Base-by-base conservation (phyloP, 2,797 vertebrate species). In the Amniataba percoides region DNA sequence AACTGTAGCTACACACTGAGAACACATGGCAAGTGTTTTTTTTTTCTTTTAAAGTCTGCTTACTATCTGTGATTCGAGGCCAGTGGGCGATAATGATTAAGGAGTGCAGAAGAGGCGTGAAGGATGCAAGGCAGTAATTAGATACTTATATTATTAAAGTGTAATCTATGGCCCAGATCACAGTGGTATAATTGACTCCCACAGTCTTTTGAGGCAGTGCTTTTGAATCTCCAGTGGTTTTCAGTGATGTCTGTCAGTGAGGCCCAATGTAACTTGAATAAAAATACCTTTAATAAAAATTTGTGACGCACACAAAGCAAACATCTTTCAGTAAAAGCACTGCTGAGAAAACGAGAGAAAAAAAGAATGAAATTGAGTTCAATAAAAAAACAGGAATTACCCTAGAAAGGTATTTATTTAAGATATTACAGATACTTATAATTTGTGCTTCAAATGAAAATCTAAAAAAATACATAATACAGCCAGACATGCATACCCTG, bases 131-230 rank as follows among this genome's bases (percentile, higher is more conserved):
- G 74, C 75, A 31, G 80, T 90, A 89, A 94, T 93, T 89, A 88
- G 81, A 89, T 78, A 86, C 81, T 86, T 87, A 82, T 88, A 81
- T 90, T 90, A 89, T 92, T 87, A 90, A 88, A 88, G 83, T 51
- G 61, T 79, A 85, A 91, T 88, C 86, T 85, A 53, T 85, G 88
- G 85, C 77, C 78, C 72, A 75, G 78, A 91, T 87, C 82, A 81
- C 63, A 34, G 66, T 61, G 64, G 63, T 65, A 59, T 89, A 89
- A 91, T 91, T 89, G 82, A 88, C 87, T 89, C 87, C 84, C 67
- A 83, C 83, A 64, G 74, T 77, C 67, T 81, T 71, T 84, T 23
- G 23, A 79, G 66, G 60, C 79, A 58, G 40, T 25, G 36, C 49
- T 64, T 72, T 43, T 55, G 46, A 85, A 39, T 78, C 57, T 62